Percentiles rank a stretch among this genome's conserved stretches.
Evolutionary conservation across 2,113 vertebrate species (phyloP).

Genomic region (Phaethon lepturus): DNA sequence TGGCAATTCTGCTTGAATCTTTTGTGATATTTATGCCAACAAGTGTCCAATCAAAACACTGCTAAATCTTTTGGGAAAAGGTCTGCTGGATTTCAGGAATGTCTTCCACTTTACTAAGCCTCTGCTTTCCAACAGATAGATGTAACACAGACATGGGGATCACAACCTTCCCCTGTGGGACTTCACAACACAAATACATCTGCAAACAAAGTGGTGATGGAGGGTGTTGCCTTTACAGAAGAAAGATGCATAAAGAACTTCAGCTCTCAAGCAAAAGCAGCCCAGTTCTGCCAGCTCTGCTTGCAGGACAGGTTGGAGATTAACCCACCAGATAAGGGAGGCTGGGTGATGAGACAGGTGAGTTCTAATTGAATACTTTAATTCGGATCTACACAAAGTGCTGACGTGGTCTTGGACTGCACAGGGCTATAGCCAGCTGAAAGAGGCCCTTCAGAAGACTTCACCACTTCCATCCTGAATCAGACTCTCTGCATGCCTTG

Average conservation of each 20-base stretch:
- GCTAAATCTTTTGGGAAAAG: no score
- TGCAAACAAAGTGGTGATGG: not conserved
- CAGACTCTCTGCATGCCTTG: not conserved
- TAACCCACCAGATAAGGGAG: not conserved
- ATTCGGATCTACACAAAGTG: not conserved
- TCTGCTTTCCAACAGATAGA: not conserved
- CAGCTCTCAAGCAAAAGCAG: not conserved
- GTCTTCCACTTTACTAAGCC: no score
- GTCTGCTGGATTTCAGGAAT: no score
- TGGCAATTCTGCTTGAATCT: no score
- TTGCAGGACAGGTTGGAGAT: not conserved
- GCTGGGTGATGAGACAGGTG: not conserved
- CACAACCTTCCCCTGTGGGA: not conserved
- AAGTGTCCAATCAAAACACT: no score
- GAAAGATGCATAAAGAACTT: not conserved
- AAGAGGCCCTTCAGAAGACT: not conserved
- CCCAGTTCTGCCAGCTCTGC: not conserved
- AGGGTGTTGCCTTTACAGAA: not conserved
- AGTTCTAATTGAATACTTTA: not conserved
- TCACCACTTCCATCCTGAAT: not conserved
- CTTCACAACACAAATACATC: not conserved
- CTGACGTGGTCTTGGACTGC: not conserved
- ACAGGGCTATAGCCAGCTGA: not conserved
- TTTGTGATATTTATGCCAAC: no score
- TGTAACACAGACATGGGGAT: fast-evolving